Conservation (phyloP, 30 jellyfish, hydroid and myxozoan species). For the Morbakka virulenta region DNA sequence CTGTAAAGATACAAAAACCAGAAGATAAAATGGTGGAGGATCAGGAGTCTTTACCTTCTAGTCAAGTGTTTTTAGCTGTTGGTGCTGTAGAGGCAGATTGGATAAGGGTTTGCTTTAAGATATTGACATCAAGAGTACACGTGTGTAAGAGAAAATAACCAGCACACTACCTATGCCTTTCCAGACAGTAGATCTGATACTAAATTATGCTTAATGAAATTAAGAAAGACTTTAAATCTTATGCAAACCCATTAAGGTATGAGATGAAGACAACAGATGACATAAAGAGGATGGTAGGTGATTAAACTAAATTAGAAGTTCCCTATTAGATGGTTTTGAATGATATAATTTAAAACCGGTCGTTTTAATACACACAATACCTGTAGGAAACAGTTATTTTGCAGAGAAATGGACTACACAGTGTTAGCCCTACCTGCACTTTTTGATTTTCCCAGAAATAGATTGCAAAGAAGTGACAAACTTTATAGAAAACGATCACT, state of each 20-base stretch:
- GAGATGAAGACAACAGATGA: background rate
- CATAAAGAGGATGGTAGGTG: background rate
- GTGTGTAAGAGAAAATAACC: too few relatives aligned
- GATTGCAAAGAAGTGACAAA: background rate
- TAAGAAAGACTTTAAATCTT: too few relatives aligned
- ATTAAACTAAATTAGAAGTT: background rate
- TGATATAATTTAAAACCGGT: background rate
- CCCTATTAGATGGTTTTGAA: background rate
- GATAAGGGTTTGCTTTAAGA: background rate
- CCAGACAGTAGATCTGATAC: too few relatives aligned
- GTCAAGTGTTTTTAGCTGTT: background rate
- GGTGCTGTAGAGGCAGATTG: background rate
- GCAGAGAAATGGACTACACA: background rate
- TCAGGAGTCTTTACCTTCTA: background rate
- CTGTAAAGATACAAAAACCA: background rate
- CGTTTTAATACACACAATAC: background rate
- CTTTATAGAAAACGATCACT: background rate
- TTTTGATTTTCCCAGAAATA: background rate
- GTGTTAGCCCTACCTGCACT: background rate
- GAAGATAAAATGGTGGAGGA: background rate
- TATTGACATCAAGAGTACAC: too few relatives aligned
- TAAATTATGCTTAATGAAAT: too few relatives aligned
- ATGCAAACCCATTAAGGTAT: too few relatives aligned
- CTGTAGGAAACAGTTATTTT: background rate
- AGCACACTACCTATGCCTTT: too few relatives aligned